Evolutionary conservation across 2,888 invertebrate species (phyloP), one percentile per base, ranked within the genome.

Genomic region (Alentia gelatinosa): DNA sequence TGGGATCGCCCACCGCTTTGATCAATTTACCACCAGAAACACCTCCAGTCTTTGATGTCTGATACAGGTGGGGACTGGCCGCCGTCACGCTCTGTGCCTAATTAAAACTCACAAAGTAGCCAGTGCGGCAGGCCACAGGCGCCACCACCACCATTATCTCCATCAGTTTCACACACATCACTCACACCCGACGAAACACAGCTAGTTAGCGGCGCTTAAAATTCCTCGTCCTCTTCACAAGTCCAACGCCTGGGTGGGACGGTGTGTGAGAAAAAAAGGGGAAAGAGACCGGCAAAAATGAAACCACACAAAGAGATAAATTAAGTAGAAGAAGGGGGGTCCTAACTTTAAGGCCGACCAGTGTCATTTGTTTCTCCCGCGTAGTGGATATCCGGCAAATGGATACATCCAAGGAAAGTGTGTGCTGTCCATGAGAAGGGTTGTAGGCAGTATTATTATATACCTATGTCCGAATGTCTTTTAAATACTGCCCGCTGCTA

Each of bases 401-500:
- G 74, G 37, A 23, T 39, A 86, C 86, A 47, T 86, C 47, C 86
- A 30, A 19, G 47, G 86, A 86, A 42, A 86, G 42, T 37, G 83
- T 83, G 35, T 40, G 83, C 12, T 39, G 30, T 83, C 30, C 83
- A 37, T 30, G 7, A 30, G 7, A n/a, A 30, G 30, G 30, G n/a
- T n/a, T n/a, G 30, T n/a, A 68, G 68, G n/a, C n/a, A n/a, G n/a
- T n/a, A n/a, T n/a, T n/a, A n/a, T n/a, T n/a, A n/a, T n/a, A n/a
- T n/a, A n/a, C n/a, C n/a, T n/a, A n/a, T n/a, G n/a, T n/a, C n/a
- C n/a, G n/a, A n/a, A n/a, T n/a, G n/a, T n/a, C n/a, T n/a, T n/a
- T n/a, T n/a, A n/a, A n/a, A n/a, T n/a, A n/a, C n/a, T n/a, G n/a
- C n/a, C n/a, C n/a, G n/a, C n/a, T n/a, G n/a, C n/a, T n/a, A n/a